A percentile compares a stretch with the other conserved stretches of the same genome.
phyloP scores from a whole-genome alignment of 2,797 vertebrate genomes.

The Stomatorhinus walkeri region DNA sequence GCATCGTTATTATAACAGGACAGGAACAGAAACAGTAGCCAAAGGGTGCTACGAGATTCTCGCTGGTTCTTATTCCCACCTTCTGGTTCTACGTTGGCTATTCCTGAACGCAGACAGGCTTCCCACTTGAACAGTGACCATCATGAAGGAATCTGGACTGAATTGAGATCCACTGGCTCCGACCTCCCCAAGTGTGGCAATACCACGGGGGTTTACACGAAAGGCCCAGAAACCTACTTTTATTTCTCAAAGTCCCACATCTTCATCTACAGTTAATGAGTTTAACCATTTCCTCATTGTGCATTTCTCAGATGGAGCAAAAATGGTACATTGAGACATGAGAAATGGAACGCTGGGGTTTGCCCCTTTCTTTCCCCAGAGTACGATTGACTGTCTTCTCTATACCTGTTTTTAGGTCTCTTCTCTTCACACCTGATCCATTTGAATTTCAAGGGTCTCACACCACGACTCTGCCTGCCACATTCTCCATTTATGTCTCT shows the following conservation, averaged over 20 bases:
- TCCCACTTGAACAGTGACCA: not conserved
- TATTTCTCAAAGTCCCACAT: slow-evolving; percentile 35
- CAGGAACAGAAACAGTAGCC: not conserved
- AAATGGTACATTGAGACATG: not conserved
- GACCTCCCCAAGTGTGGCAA: slow-evolving; percentile 47
- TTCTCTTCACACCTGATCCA: not conserved
- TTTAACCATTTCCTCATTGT: slow-evolving; percentile 14
- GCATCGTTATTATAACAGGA: not conserved
- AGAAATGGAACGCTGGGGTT: not conserved
- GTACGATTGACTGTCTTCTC: not conserved
- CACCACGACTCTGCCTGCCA: not conserved
- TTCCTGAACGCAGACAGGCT: not conserved
- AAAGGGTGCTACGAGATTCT: not conserved
- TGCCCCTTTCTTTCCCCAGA: not conserved
- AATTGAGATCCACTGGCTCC: slow-evolving; percentile 36
- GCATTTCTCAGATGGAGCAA: not conserved
- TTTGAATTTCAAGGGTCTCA: not conserved
- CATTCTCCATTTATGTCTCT: not conserved
- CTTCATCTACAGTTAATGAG: slow-evolving; percentile 29
- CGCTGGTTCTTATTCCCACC: slow-evolving; percentile 20
- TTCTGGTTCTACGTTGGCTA: not conserved
- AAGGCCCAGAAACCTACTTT: slow-evolving; percentile 68
- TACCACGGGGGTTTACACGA: slow-evolving; percentile 35
- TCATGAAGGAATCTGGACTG: slow-evolving; percentile 17
- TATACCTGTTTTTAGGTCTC: not conserved